Evolutionary conservation across 64 coral and sea anemone genomes (phyloP).

Genomic region (Montipora capricornis): DNA sequence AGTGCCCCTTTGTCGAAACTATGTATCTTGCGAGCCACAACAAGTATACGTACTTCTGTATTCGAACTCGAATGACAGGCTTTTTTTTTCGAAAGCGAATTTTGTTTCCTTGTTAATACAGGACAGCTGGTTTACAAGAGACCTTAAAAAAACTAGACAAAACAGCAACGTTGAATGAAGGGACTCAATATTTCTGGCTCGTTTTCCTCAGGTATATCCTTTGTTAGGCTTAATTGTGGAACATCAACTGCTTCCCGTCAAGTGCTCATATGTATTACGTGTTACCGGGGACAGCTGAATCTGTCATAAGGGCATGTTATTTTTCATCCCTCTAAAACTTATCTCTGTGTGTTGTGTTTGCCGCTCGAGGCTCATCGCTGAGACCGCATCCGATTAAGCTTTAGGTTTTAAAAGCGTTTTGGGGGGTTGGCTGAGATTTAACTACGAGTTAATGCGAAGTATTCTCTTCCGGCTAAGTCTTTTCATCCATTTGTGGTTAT

Average conservation of each 20-base stretch:
- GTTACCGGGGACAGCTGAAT: background rate
- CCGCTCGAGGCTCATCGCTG: background rate
- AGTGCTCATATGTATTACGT: background rate
- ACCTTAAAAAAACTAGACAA: background rate
- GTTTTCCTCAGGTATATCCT: background rate
- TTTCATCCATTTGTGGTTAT: too few species aligned
- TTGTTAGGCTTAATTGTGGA: slow-evolving; percentile 31
- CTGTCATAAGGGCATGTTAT: background rate
- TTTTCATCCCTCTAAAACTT: background rate
- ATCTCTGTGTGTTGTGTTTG: background rate
- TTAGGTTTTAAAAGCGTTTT: background rate
- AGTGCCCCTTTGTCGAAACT: background rate
- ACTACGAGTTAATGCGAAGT: too few species aligned
- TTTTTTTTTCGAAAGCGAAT: too few species aligned
- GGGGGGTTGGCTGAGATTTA: too few species aligned
- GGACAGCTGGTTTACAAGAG: background rate
- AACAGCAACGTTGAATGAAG: slow-evolving; percentile 18
- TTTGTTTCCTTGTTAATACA: background rate
- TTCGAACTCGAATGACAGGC: background rate
- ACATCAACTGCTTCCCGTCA: background rate
- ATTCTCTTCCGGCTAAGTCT: too few species aligned
- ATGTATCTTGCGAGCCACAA: background rate
- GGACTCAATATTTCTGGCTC: slow-evolving; percentile 4
- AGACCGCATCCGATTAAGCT: background rate
- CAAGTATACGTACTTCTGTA: background rate